These are phyloP conservation scores for Calidris pugnax DNA, from an alignment of 2,113 vertebrate species.

Conservation along the genomic window DNA sequence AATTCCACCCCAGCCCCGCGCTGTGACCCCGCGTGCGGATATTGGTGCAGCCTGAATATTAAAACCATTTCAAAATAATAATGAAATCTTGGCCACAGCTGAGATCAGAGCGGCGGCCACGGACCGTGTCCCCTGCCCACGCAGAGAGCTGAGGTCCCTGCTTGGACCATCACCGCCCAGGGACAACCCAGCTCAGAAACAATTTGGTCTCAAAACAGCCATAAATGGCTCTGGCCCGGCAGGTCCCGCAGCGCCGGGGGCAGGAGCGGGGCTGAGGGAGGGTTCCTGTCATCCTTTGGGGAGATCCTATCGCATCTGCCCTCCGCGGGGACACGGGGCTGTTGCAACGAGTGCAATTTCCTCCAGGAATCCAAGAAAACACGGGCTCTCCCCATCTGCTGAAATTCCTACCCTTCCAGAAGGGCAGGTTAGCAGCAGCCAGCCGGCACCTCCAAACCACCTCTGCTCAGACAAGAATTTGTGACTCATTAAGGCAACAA, in stretches of 20 bases:
- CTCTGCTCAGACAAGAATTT: conserved; percentile 56
- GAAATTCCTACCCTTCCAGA: conserved; percentile 52
- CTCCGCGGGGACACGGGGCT: not conserved
- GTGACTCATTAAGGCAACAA: conserved; percentile 64
- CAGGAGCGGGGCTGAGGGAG: not conserved
- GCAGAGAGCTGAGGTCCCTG: not conserved
- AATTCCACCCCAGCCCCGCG: not conserved
- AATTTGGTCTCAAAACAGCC: not conserved
- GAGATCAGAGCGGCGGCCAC: not conserved
- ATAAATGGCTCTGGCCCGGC: not conserved
- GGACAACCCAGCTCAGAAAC: not conserved
- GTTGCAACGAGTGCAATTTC: conserved; percentile 25
- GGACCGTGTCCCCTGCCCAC: not conserved
- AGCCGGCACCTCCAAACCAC: conserved; percentile 17
- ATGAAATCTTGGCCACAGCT: not conserved
- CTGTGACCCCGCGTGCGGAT: not conserved
- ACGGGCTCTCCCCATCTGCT: not conserved
- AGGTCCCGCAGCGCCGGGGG: not conserved
- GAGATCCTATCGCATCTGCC: not conserved
- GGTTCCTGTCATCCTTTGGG: not conserved
- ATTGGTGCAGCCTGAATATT: not conserved
- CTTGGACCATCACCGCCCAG: not conserved
- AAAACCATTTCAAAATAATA: not conserved
- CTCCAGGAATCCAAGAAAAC: conserved; percentile 44
- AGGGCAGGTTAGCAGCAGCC: conserved; percentile 34